Percentiles rank a stretch among this genome's conserved stretches.
These are phyloP conservation scores for Lasioglossum calceatum DNA, from an alignment of 2,888 invertebrate genomes.

Conservation along the genomic window DNA sequence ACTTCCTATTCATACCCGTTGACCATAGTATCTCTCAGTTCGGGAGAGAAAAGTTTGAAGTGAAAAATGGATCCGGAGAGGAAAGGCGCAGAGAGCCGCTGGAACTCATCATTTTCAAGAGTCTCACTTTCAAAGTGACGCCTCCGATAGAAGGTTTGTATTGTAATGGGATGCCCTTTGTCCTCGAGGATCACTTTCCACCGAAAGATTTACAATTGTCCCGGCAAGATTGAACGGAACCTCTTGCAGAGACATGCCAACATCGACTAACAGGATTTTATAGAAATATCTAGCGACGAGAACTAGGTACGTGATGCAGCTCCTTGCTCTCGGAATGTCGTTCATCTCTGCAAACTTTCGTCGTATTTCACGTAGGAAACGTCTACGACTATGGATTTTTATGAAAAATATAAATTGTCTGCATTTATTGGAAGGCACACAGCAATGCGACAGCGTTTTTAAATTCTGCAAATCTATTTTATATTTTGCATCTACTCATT, in stretches of 20 bases:
- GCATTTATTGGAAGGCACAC: too few species aligned
- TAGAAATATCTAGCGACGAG: background rate
- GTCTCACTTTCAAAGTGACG: conserved; percentile 39
- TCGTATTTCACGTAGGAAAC: background rate
- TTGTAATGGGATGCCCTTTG: conserved; percentile 54
- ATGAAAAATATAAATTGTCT: too few species aligned
- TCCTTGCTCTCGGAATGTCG: background rate
- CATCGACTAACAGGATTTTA: background rate
- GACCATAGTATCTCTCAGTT: background rate
- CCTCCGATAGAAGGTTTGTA: conserved; percentile 37
- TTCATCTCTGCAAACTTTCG: background rate
- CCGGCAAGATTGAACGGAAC: conserved; percentile 30
- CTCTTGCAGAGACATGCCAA: conserved; percentile 19
- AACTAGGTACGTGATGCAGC: background rate
- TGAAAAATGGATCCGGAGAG: conserved; percentile 9
- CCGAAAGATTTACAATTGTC: conserved; percentile 42
- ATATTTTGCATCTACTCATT: too few species aligned
- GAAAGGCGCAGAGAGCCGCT: conserved; percentile 9
- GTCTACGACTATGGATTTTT: too few species aligned
- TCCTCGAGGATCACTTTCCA: conserved; percentile 44
- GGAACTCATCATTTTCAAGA: conserved; percentile 30
- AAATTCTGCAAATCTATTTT: too few species aligned
- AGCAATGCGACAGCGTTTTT: too few species aligned
- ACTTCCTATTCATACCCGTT: background rate
- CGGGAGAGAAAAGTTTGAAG: background rate